These are phyloP conservation scores for Drosophila parvula DNA, from an alignment of 1,140 invertebrate genomes.

Conservation along the genomic window DNA sequence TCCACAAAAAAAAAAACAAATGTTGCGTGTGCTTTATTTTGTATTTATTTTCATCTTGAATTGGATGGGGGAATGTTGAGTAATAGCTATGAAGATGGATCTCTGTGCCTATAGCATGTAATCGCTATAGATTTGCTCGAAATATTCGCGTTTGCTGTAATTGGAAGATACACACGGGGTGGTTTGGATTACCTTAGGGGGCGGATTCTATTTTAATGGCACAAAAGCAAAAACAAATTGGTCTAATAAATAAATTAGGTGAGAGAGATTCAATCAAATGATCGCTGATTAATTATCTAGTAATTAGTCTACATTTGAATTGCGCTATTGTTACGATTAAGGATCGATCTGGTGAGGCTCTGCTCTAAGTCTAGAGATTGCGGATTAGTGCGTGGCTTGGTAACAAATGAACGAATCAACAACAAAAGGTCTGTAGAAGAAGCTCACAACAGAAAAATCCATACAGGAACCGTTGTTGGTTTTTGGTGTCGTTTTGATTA, in stretches of 20 bases:
- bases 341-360: constrained; percentile 27
- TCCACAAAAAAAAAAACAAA: constrained; percentile 25
- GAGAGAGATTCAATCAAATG: neutral
- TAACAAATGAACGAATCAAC: constrained; percentile 76
- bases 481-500: constrained; percentile 41
- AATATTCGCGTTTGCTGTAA: constrained; percentile 79
- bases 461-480: constrained; percentile 62
- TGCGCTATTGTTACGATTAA: constrained; percentile 46
- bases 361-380: constrained; percentile 44
- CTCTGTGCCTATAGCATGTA: constrained; percentile 66
- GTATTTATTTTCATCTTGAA: constrained; percentile 30
- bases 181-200: constrained; percentile 36
- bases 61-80: constrained; percentile 34
- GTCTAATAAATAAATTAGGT: neutral
- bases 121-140: constrained; percentile 76
- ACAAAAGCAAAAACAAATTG: constrained; percentile 21
- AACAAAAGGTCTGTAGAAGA: constrained; percentile 48
- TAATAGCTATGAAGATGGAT: constrained; percentile 33
- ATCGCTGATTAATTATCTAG: constrained; percentile 20
- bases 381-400: constrained; percentile 63
- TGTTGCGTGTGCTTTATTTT: constrained; percentile 54
- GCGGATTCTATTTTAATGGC: constrained; percentile 4
- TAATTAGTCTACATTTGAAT: constrained; percentile 59
- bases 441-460: constrained; percentile 59
- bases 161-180: constrained; percentile 73